Evolutionary conservation across 2,113 vertebrate genomes (phyloP), one percentile per base, ranked within the genome.

Genomic region (Oryzias woworae): DNA sequence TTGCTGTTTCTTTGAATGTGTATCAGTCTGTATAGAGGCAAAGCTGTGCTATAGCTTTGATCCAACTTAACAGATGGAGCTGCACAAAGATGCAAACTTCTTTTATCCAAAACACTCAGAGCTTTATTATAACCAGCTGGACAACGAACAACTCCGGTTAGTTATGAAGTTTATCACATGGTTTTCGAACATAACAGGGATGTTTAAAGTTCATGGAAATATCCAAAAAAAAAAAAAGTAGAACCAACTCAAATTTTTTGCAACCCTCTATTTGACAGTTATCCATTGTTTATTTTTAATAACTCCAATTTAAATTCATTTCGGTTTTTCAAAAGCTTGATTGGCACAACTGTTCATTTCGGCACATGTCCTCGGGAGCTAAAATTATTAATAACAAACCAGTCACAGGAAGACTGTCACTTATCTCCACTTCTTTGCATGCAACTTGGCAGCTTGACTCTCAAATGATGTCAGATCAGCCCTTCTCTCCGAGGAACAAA

Each of bases 61-160:
- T 71, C 75, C 73, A 80, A 81, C 55, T 51, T 36, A 62, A 73
- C 77, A 87, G 85, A 84, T 86, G 78, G 81, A 77, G 56, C 69
- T 20, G 20, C 36, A 12, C 56, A 77, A 71, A 65, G 58, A 84
- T 18, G 58, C 65, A 76, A 73, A 76, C 65, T 65, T 69, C 58
- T 58, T 64, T 71, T 20, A 64, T 58, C 69, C 62, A 71, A 62
- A 79, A 67, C 47, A 22, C 69, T 60, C 53, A 31, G 47, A 10
- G 48, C 28, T 8, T 1, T 60, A 68, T 61, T 58, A 47, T 31
- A 49, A 82, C 41, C 67, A 70, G 56, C 58, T 69, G 67, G 41
- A 75, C 51, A 15, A 62, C 63, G 41, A 10, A 55, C 22, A 53
- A 58, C 57, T 71, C 47, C 24, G 55, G 52, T 70, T 53, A 60